phyloP scores from a whole-genome alignment of 2,797 vertebrate species.

The Furcifer pardalis region DNA sequence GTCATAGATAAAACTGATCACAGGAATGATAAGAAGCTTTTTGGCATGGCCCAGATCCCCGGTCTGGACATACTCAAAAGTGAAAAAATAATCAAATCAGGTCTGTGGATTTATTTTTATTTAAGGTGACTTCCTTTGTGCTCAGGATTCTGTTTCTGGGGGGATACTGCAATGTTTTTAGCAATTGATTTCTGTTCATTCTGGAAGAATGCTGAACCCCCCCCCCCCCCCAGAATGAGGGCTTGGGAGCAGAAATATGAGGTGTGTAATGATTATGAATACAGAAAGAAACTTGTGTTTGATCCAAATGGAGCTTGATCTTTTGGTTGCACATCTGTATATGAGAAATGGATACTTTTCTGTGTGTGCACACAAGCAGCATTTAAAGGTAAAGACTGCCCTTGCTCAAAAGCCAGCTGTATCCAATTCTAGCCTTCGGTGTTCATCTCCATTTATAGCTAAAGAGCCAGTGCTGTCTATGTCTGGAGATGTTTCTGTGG shows the following conservation, averaged over 20 bases:
- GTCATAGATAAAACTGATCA: too few relatives aligned
- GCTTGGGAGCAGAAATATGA: too few relatives aligned
- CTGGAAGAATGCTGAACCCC: neutral
- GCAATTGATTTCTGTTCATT: neutral
- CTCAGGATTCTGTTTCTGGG: neutral
- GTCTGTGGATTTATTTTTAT: neutral
- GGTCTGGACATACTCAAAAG: too few relatives aligned
- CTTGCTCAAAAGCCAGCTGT: too few relatives aligned
- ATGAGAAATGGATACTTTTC: neutral
- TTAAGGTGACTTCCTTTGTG: neutral
- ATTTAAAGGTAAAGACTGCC: too few relatives aligned
- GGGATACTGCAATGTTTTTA: neutral
- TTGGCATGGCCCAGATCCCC: too few relatives aligned
- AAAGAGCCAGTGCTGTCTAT: too few relatives aligned
- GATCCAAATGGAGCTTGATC: neutral
- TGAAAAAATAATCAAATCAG: neutral
- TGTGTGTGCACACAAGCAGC: neutral
- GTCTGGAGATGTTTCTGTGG: too few relatives aligned
- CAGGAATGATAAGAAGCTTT: too few relatives aligned
- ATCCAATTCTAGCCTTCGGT: too few relatives aligned
- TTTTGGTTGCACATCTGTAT: neutral
- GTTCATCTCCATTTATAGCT: too few relatives aligned
- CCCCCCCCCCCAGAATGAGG: too few relatives aligned
- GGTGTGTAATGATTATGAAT: neutral
- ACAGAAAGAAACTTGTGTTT: neutral